Evolutionary conservation across 2,113 vertebrate genomes (phyloP), one percentile per base, ranked within the genome.

Genomic region (Chaetodon auriga): DNA sequence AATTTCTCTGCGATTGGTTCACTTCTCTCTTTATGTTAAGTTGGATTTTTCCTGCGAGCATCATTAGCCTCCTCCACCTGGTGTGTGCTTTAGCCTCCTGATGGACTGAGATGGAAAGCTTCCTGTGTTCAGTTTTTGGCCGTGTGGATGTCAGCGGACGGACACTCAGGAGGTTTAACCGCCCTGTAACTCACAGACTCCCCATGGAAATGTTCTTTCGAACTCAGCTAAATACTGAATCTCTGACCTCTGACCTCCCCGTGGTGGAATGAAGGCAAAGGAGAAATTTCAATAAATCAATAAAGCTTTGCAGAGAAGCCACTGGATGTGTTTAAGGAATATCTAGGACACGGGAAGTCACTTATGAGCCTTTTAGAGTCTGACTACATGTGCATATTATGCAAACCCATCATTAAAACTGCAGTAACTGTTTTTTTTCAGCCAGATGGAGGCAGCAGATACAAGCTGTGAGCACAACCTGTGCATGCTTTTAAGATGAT

Each of bases 181-280:
- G 16, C 36, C 15, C 15, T 36, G 18, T 23, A 14, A 62, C 16
- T 19, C 14, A 35, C 18, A 54, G 19, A 53, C 45, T 43, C 45
- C 18, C 19, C 30, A 14, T 72, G 23, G 51, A 83, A 58, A 78
- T 43, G 8, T 16, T 30, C 41, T 8, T 35, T 35, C 13, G 4
- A 23, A 18, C 23, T 66, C 23, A 25, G n/a, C 45, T 21, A 36
- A 58, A 68, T 35, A 49, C 5, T 54, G 68, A n/a, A 21, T 72
- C 38, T 25, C 78, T 72, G 72, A 86, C 71, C 55, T 54, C 18
- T 85, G 71, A 76, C 65, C 23, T 83, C 30, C 8, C n/a, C 5
- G 1, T 53, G 21, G 13, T 21, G 23, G 25, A 63, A 9, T 23
- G 7, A 48, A n/a, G 23, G 35, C 58, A 66, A 12, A 49, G 30